Evolutionary conservation across 2,888 invertebrate species (phyloP).

Genomic region (Protodeltote pygarga): DNA sequence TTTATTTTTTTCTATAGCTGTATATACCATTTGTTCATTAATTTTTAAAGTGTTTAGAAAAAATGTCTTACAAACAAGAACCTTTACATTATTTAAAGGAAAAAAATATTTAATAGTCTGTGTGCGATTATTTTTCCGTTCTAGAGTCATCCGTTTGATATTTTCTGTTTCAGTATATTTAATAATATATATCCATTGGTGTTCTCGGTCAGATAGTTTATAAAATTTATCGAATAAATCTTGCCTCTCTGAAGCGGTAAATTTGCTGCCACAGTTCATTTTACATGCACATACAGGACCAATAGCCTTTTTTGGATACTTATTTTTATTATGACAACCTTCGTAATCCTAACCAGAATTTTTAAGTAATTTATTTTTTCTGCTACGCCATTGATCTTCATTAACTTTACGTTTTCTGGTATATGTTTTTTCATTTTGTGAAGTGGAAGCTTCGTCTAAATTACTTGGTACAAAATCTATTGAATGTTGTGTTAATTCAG

Average conservation of each 20-base stretch:
- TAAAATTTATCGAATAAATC: background rate
- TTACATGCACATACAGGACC: constrained; percentile 17
- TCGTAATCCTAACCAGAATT: constrained; percentile 20
- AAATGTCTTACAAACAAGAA: constrained; percentile 2
- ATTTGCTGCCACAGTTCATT: background rate
- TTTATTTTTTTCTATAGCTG: constrained; percentile 11
- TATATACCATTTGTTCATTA: constrained; percentile 5
- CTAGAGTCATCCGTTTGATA: constrained; percentile 1
- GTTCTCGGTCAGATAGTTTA: background rate
- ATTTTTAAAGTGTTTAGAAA: constrained; percentile 8
- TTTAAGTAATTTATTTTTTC: constrained; percentile 18
- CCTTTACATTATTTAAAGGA: no score
- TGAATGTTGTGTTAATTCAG: background rate
- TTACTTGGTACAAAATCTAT: no score
- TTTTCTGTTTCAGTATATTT: background rate
- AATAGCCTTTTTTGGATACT: constrained; percentile 12
- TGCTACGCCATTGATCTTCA: constrained; percentile 17
- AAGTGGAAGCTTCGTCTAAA: no score
- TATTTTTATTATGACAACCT: constrained; percentile 9
- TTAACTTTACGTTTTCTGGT: constrained; percentile 13
- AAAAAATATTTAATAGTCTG: constrained; percentile 1
- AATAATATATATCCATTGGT: background rate
- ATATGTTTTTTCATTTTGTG: background rate
- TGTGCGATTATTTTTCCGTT: constrained; percentile 3
- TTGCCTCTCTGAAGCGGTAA: background rate